Evolutionary conservation across 1,140 invertebrate species (phyloP).

Genomic region (Asobara japonica): DNA sequence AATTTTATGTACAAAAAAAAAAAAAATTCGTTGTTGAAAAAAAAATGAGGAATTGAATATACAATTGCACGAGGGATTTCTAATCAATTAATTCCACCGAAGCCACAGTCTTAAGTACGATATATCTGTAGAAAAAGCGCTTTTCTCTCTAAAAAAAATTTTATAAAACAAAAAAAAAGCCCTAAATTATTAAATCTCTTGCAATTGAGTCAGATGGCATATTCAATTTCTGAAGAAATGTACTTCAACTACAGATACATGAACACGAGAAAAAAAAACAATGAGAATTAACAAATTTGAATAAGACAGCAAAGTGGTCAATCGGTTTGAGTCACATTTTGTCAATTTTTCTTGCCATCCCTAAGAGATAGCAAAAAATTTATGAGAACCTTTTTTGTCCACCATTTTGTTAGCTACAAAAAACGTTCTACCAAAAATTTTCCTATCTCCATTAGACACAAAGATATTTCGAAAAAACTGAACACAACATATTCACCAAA

Average conservation of each 20-base stretch:
- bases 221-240: conserved; percentile 17
- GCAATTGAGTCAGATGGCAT: background rate
- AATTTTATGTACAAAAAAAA: conserved; percentile 55
- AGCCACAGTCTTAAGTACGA: conserved; percentile 58
- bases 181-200: no score
- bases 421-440: no score
- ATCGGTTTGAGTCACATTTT: background rate
- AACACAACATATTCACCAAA: no score
- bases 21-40: background rate
- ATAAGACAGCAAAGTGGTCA: background rate
- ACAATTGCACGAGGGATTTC: conserved; percentile 2
- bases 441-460: no score
- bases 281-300: background rate
- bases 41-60: conserved; percentile 3
- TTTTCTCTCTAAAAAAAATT: no score
- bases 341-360: no score
- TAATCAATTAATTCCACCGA: conserved; percentile 22
- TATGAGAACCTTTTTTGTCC: no score
- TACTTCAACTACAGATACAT: conserved; percentile 56
- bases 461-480: no score
- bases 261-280: conserved; percentile 42
- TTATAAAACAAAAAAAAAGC: no score
- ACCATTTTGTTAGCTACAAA: no score
- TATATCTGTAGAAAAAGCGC: conserved; percentile 47
- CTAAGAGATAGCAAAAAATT: no score